Base-by-base conservation (phyloP, 2,113 vertebrate genomes). In the Micronisus gabar region DNA sequence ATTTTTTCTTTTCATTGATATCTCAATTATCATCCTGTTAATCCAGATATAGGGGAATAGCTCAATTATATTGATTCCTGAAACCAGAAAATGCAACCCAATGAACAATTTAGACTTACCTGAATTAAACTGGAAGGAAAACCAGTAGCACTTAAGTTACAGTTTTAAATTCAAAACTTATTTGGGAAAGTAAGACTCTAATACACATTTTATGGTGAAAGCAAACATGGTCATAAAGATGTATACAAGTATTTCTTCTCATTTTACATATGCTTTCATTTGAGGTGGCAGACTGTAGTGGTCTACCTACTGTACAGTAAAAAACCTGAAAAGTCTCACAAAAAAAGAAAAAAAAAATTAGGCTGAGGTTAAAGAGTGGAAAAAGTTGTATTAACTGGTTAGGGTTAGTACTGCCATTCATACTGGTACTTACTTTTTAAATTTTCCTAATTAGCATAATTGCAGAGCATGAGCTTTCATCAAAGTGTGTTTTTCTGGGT, bases 71-170 rank as follows among this genome's bases (percentile, higher is more conserved):
- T 52, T 65, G 58, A 56, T 88, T 62, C 30, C 48, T 62, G 36
- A 89, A 84, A 70, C 15, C 30, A 73, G 40, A 72, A 85, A 80
- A 36, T 48, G 16, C 13, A 72, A 68, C 11, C 26, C 45, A 73
- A 79, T 34, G 23, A 58, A 34, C 9, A 67, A 11, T 58, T 63
- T 70, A 67, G 29, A 56, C 16, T 91, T 83, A 36, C 22, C 30
- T 68, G 27, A 94, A 85, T 90, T 90, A 67, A 86, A 76, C 20
- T 78, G 55, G 48, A 89, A 66, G 40, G 29, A 76, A 82, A 65
- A n/a, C 15, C 15, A 81, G 30, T 56, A 36, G 41, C 30, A 45
- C 17, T 63, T 56, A 59, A 72, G 7, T 63, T 72, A n/a, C 13
- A 38, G 32, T 66, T 81, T 73, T 23, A 56, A 65, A 93, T 88